Percentiles rank a stretch among this genome's conserved stretches.
Conservation (phyloP, 1,140 invertebrate species). For the Tribolium castaneum region DNA sequence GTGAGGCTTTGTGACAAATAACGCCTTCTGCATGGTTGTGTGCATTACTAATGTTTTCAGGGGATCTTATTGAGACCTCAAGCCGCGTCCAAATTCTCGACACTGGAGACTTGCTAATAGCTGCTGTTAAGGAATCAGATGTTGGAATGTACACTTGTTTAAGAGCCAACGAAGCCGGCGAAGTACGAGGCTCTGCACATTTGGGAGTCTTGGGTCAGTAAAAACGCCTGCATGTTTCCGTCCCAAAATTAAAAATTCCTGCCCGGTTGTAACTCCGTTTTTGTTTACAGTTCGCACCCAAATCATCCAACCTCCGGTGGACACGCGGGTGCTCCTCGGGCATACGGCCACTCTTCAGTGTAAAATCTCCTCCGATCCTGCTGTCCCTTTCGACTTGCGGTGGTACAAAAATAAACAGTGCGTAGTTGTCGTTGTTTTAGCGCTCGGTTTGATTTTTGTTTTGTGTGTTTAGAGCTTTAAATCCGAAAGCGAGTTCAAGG, state of each 20-base stretch:
- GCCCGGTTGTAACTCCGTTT: background rate
- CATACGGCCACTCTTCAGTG: conserved; percentile 92
- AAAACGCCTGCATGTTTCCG: background rate
- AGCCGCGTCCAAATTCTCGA: conserved; percentile 87
- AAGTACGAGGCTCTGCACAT: conserved; percentile 82
- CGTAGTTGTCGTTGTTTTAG: conserved; percentile 58
- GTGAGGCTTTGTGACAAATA: background rate
- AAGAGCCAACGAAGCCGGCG: conserved; percentile 88
- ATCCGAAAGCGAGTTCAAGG: conserved; percentile 71
- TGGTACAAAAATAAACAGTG: conserved; percentile 92
- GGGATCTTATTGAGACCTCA: conserved; percentile 69
- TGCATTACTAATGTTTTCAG: conserved; percentile 59
- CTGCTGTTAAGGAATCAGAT: conserved; percentile 84
- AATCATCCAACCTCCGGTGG: conserved; percentile 91
- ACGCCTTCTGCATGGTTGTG: conserved; percentile 21
- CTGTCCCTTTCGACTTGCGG: conserved; percentile 88
- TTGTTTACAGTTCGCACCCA: conserved; percentile 83
- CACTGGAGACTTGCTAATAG: conserved; percentile 86
- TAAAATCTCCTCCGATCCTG: conserved; percentile 91
- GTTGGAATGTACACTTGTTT: conserved; percentile 91
- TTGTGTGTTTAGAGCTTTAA: conserved; percentile 69
- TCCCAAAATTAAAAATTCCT: background rate
- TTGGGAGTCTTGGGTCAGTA: conserved; percentile 84
- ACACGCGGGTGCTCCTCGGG: conserved; percentile 88
- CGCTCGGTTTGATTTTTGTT: background rate